These are phyloP conservation scores for Tachina grossa DNA, from an alignment of 2,888 invertebrate genomes.

Conservation along the genomic window DNA sequence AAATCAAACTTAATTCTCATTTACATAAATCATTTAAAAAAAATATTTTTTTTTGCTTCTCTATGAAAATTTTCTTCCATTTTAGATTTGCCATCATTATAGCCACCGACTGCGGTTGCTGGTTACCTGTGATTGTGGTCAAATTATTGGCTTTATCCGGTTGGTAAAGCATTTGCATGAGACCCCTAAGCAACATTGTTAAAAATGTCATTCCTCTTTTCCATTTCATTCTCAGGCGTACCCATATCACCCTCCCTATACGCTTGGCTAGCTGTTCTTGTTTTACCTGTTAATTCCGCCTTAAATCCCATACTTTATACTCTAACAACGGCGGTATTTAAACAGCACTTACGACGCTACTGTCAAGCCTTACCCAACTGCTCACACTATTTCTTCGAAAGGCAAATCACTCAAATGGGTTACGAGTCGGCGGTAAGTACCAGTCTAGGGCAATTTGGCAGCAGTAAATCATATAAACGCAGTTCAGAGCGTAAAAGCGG, in stretches of 20 bases:
- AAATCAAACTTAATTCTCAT: too few species aligned
- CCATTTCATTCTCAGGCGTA: slow-evolving; percentile 82
- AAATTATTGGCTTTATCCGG: slow-evolving; percentile 85
- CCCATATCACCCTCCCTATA: slow-evolving; percentile 84
- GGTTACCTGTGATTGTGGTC: slow-evolving; percentile 85
- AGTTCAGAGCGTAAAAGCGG: slow-evolving; percentile 80
- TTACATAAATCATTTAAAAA: background rate
- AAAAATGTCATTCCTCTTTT: background rate
- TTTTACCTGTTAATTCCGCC: slow-evolving; percentile 86
- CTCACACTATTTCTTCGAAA: slow-evolving; percentile 75
- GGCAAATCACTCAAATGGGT: slow-evolving; percentile 80
- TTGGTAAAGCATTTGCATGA: slow-evolving; percentile 72
- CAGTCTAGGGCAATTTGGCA: slow-evolving; percentile 83
- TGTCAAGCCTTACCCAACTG: slow-evolving; percentile 77
- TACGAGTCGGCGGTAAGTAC: slow-evolving; percentile 83
- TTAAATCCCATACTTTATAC: slow-evolving; percentile 86
- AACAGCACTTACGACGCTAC: slow-evolving; percentile 83
- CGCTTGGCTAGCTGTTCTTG: slow-evolving; percentile 86
- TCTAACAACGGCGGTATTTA: slow-evolving; percentile 85
- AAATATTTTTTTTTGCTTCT: too few species aligned
- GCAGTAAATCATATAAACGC: slow-evolving; percentile 49
- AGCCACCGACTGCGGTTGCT: slow-evolving; percentile 85
- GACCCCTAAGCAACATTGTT: background rate
- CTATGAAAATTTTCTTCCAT: background rate
- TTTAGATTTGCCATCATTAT: slow-evolving; percentile 85